Conservation (phyloP, 2,888 invertebrate species). For the Achlya flavicornis region DNA sequence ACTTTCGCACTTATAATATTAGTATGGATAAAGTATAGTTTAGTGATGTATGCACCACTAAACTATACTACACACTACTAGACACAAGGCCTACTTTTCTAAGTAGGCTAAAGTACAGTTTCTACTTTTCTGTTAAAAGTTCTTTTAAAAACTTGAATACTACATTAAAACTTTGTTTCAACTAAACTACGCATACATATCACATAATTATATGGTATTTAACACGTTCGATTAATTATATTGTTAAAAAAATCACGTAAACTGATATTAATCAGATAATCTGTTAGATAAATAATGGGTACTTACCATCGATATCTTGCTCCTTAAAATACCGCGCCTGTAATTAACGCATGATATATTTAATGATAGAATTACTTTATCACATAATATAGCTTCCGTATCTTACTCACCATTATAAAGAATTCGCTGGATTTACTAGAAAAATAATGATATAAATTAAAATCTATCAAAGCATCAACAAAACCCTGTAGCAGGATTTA, state of each 20-base stretch:
- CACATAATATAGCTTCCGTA: not conserved
- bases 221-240: not conserved
- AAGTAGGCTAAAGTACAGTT: not conserved
- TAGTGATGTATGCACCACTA: too few species aligned
- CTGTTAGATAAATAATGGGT: slow-evolving; percentile 10
- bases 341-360: slow-evolving; percentile 43
- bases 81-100: not conserved
- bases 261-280: slow-evolving; percentile 4
- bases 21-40: too few species aligned
- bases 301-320: slow-evolving; percentile 96
- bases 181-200: not conserved
- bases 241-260: slow-evolving; percentile 13
- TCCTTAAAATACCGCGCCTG: slow-evolving; percentile 97
- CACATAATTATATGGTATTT: not conserved
- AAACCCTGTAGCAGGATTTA: too few species aligned
- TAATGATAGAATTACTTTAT: not conserved
- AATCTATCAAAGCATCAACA: not conserved
- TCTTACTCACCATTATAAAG: not conserved
- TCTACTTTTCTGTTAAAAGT: not conserved
- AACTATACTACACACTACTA: too few species aligned
- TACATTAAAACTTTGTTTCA: not conserved
- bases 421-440: not conserved
- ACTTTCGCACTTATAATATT: too few species aligned
- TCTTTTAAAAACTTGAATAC: not conserved
- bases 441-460: not conserved